Evolutionary conservation across 2,113 vertebrate species (phyloP).

Genomic region (Gallinago paraguaiae): DNA sequence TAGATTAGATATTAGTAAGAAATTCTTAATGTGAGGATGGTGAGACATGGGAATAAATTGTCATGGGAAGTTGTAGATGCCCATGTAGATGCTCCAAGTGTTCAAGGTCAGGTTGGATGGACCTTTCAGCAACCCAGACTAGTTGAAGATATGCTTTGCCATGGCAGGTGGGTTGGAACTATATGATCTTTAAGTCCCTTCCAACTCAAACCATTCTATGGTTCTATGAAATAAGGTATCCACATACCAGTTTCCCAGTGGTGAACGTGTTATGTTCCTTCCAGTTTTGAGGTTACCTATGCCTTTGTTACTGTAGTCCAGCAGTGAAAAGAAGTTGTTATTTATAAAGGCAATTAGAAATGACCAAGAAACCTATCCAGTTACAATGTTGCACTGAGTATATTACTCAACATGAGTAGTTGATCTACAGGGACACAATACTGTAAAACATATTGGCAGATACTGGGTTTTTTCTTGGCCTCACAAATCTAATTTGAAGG

Average conservation of each 20-base stretch:
- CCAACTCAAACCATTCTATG: background rate
- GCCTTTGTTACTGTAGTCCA: background rate
- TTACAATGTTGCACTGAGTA: background rate
- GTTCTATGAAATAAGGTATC: background rate
- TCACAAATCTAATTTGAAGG: background rate
- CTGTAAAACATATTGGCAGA: background rate
- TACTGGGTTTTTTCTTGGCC: background rate
- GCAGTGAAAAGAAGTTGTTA: background rate
- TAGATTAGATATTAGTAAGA: background rate
- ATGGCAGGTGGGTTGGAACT: background rate
- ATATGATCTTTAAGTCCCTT: background rate
- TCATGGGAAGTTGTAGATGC: background rate
- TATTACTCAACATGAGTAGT: background rate
- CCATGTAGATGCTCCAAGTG: background rate
- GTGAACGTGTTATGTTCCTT: background rate
- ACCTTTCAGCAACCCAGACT: background rate
- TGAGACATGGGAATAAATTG: background rate
- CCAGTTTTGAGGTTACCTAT: background rate
- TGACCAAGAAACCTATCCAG: background rate
- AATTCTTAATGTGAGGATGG: background rate
- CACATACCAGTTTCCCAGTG: background rate
- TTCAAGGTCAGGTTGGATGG: background rate
- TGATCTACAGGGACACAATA: background rate
- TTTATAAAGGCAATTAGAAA: constrained; percentile 12
- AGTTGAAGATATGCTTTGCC: background rate